Conservation (phyloP, 2,113 vertebrate genomes). For the Heliornis fulica region DNA sequence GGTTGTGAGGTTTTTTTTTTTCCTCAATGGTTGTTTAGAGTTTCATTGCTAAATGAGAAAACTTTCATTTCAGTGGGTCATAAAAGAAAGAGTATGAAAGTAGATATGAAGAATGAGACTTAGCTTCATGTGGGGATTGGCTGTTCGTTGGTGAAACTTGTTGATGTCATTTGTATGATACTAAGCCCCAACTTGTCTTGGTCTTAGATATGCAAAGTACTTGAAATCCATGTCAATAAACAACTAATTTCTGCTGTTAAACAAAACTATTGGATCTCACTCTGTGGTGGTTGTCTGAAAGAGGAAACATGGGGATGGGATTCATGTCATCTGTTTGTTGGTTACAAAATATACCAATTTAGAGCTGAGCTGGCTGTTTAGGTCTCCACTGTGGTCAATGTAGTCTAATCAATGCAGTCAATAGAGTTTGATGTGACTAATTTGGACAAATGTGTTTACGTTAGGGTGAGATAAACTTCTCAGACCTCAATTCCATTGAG, state of each 20-base stretch:
- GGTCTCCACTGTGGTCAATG: background rate
- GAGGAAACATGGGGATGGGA: background rate
- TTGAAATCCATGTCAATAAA: background rate
- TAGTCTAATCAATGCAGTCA: slow-evolving; percentile 17
- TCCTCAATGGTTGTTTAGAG: background rate
- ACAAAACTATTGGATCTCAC: background rate
- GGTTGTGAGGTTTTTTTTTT: background rate
- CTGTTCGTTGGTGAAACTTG: background rate
- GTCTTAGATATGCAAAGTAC: background rate
- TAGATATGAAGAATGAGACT: background rate
- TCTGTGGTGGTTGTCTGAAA: background rate
- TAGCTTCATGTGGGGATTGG: background rate
- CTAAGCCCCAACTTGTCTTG: background rate
- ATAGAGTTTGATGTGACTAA: slow-evolving; percentile 28
- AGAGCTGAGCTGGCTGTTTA: background rate
- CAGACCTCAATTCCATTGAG: background rate
- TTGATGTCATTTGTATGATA: background rate
- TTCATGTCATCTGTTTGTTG: background rate
- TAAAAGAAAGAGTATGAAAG: background rate
- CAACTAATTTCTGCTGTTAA: background rate
- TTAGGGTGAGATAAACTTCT: background rate
- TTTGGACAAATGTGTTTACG: slow-evolving; percentile 39
- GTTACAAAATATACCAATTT: background rate
- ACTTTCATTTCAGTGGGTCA: background rate
- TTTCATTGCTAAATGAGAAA: background rate